These are phyloP conservation scores for Amphilophus citrinellus DNA, from an alignment of 2,113 vertebrate genomes.

Conservation along the genomic window DNA sequence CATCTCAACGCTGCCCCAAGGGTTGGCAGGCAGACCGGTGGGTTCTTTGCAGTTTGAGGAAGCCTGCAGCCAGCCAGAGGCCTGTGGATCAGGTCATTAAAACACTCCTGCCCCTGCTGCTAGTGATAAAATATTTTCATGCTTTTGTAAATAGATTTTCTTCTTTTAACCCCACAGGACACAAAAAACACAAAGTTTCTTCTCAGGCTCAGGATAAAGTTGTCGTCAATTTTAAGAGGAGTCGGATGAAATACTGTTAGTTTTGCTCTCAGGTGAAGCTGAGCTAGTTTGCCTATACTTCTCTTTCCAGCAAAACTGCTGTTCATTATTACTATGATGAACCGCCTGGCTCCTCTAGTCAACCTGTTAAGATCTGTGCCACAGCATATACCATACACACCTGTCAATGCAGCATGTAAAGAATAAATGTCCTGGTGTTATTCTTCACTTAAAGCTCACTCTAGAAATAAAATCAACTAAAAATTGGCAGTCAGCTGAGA, in stretches of 20 bases:
- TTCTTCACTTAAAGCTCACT: constrained; percentile 76
- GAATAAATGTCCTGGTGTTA: constrained; percentile 69
- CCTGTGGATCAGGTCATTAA: constrained; percentile 96
- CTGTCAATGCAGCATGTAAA: constrained; percentile 85
- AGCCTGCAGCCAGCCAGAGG: constrained; percentile 91
- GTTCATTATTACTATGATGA: constrained; percentile 10
- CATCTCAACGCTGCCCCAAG: constrained; percentile 97
- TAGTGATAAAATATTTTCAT: constrained; percentile 98
- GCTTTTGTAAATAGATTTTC: constrained; percentile 98
- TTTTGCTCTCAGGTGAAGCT: constrained; percentile 59
- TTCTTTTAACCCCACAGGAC: constrained; percentile 91
- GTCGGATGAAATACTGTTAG: constrained; percentile 51
- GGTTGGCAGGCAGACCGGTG: constrained; percentile 93
- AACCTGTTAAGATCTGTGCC: neutral
- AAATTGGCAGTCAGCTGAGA: neutral
- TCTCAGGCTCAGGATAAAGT: constrained; percentile 31
- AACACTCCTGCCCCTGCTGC: constrained; percentile 95
- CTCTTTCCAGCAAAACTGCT: constrained; percentile 36
- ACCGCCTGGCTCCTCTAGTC: neutral
- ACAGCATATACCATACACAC: constrained; percentile 69
- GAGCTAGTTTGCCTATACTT: constrained; percentile 19
- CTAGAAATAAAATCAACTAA: constrained; percentile 59
- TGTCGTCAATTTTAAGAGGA: constrained; percentile 20
- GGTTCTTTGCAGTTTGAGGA: constrained; percentile 93
- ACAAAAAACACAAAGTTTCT: constrained; percentile 76